A percentile compares a stretch with the other conserved stretches of the same genome.
These are phyloP conservation scores for Melanerpes formicivorus DNA, from an alignment of 2,113 vertebrate genomes.

Conservation along the genomic window DNA sequence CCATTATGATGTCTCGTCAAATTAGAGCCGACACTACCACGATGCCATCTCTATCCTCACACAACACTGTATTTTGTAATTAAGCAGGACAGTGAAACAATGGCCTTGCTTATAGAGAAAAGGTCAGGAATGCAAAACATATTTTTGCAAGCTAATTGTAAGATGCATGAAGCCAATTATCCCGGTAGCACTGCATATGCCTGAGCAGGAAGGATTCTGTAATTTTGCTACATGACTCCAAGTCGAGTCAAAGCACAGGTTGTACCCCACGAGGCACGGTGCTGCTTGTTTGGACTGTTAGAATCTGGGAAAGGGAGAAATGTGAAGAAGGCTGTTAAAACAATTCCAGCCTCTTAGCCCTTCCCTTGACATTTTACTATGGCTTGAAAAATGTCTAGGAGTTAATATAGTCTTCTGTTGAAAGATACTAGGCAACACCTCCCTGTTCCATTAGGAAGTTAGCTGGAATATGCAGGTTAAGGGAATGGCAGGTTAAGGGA, in stretches of 20 bases:
- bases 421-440: not conserved
- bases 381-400: not conserved
- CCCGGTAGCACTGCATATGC: conserved; percentile 5
- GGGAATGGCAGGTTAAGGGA: not conserved
- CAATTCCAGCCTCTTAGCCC: not conserved
- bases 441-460: not conserved
- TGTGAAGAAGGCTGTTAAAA: not conserved
- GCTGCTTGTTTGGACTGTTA: not conserved
- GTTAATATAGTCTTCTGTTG: not conserved
- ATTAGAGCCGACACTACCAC: conserved; percentile 46
- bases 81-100: conserved; percentile 62
- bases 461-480: not conserved
- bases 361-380: not conserved
- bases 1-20: conserved; percentile 65
- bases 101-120: conserved; percentile 53
- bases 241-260: not conserved
- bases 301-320: not conserved
- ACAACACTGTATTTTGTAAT: conserved; percentile 49
- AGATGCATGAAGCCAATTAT: conserved; percentile 70
- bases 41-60: conserved; percentile 47
- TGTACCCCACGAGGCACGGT: not conserved
- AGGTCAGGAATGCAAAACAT: conserved; percentile 61
- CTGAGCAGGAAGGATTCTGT: not conserved
- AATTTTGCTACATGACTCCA: not conserved
- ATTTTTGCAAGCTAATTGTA: conserved; percentile 62